Conservation (phyloP, 2,113 vertebrate genomes). For the Chunga burmeisteri region DNA sequence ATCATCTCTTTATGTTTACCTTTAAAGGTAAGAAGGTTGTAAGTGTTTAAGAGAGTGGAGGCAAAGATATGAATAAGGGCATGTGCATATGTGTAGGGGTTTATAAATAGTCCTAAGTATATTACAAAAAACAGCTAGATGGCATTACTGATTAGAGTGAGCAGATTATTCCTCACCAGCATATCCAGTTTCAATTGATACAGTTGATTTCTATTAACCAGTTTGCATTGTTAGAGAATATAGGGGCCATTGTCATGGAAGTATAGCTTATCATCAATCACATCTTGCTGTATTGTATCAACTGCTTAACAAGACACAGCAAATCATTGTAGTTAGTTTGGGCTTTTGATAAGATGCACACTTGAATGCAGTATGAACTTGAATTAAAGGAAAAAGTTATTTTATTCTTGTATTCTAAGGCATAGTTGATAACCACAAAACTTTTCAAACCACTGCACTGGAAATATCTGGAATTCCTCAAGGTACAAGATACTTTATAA, state of each 20-base stretch:
- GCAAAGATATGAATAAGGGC: neutral
- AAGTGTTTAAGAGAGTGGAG: neutral
- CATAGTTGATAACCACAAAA: neutral
- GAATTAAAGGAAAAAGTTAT: neutral
- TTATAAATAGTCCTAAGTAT: neutral
- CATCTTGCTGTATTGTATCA: neutral
- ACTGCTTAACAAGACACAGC: neutral
- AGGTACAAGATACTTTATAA: neutral
- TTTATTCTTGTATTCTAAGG: neutral
- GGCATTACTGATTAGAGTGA: neutral
- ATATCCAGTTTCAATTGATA: neutral
- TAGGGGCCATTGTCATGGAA: neutral
- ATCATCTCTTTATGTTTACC: neutral
- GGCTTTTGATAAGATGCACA: neutral
- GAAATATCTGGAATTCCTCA: neutral
- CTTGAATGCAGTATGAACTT: neutral
- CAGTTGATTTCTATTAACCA: neutral
- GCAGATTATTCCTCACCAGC: neutral
- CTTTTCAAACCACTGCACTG: neutral
- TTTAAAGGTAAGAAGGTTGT: neutral
- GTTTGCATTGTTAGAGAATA: neutral
- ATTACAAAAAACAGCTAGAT: neutral
- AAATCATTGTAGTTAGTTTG: neutral
- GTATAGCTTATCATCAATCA: neutral
- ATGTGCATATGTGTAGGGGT: neutral